Base-by-base conservation (phyloP, 2,113 vertebrate genomes). In the Desmodus rotundus region DNA sequence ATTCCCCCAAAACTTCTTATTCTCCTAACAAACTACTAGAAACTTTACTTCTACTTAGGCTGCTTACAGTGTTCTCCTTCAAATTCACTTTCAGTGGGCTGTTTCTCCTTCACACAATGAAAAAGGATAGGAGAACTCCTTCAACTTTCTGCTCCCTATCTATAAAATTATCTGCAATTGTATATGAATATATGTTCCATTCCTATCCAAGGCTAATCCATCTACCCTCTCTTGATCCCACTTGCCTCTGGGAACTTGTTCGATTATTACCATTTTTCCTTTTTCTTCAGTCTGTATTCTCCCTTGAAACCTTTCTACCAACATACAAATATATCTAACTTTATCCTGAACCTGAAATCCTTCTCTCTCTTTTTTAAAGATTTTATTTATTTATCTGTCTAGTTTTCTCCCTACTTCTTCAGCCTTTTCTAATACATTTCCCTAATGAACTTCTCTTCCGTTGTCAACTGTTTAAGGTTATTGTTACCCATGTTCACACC, bases 371-470 rank as follows among this genome's bases (percentile, higher is more conserved):
- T 63, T 63, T 63, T 31, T 31, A 63, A 63, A 63, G 28, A 63
- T 31, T 63, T 12, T 14, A 31, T 63, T 28, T 31, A 31, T 61
- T 61, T 31, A 61, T 61, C 31, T 63, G 20, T 95, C 38, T 47
- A 72, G 15, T 61, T 92, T 26, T 4, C n/a, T 86, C 13, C 4
- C 8, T 91, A 80, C 4, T 90, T 67, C 61, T 65, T 87, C 70
- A 45, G 7, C 17, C n/a, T 90, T 97, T 96, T 83, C 73, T 77
- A 88, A 83, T 92, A 87, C 65, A 85, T 63, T 68, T 87, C 26
- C 4, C 26, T 88, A 15, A 84, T 87, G 56, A 33, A 73, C 80
- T 96, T 89, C 26, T 94, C 54, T 74, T 78, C 54, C n/a, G 92
- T 86, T 93, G n/a, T 81, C 24, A 85, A 74, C 16, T 87, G 33